These are phyloP conservation scores for Hydrotaea diabolus DNA, from an alignment of 2,888 invertebrate genomes.

Conservation along the genomic window DNA sequence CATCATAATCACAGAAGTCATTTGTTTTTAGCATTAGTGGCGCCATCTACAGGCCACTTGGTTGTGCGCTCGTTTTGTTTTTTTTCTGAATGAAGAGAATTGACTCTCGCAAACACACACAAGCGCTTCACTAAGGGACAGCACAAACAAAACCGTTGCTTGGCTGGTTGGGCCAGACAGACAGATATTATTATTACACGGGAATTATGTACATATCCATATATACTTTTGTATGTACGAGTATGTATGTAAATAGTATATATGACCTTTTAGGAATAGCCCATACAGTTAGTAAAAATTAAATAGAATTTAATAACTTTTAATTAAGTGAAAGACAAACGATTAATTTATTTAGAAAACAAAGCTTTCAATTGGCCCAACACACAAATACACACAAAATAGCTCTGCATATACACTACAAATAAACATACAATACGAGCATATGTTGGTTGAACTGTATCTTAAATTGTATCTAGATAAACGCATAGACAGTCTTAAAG, in stretches of 20 bases:
- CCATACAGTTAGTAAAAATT: slow-evolving; percentile 9
- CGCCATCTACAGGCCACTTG: slow-evolving; percentile 4
- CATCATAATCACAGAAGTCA: too few relatives aligned
- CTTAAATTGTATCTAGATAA: slow-evolving; percentile 9
- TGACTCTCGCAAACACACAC: not conserved
- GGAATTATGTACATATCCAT: not conserved
- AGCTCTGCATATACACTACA: not conserved
- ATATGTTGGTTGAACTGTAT: not conserved
- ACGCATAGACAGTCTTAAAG: not conserved
- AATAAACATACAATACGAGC: not conserved
- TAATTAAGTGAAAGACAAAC: not conserved
- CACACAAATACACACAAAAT: too few relatives aligned
- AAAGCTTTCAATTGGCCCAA: too few relatives aligned
- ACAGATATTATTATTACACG: not conserved
- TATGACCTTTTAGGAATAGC: too few relatives aligned
- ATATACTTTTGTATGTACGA: not conserved
- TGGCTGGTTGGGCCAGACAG: not conserved
- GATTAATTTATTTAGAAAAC: slow-evolving; percentile 3
- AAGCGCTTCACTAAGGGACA: not conserved
- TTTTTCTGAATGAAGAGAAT: not conserved
- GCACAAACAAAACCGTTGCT: not conserved
- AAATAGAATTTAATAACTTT: slow-evolving; percentile 12
- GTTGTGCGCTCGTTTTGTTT: not conserved
- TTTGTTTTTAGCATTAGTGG: not conserved
- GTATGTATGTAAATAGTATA: not conserved